Evolutionary conservation across 2,113 vertebrate genomes (phyloP).

Genomic region (Ciconia maguari): DNA sequence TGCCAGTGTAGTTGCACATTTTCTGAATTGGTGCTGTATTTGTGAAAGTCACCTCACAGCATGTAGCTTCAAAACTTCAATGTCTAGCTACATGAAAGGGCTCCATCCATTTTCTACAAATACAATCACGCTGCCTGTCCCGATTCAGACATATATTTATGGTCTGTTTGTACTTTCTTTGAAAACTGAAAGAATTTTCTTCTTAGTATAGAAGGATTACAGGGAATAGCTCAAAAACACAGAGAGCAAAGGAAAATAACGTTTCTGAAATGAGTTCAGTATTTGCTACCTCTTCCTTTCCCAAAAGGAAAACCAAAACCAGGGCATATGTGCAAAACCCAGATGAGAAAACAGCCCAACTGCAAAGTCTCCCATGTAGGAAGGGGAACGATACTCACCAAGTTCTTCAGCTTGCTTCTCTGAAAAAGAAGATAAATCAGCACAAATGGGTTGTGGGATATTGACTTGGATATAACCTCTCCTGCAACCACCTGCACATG

Average conservation of each 20-base stretch:
- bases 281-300: neutral
- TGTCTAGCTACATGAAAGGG: neutral
- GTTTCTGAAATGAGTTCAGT: neutral
- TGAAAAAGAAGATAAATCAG: neutral
- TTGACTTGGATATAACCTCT: neutral
- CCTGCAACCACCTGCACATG: fast-evolving
- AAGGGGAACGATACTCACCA: neutral
- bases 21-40: neutral
- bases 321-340: neutral
- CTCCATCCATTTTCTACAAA: neutral
- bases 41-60: neutral
- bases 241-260: neutral
- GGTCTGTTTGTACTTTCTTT: neutral
- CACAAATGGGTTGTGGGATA: neutral
- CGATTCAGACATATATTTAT: neutral
- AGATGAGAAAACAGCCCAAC: neutral
- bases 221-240: neutral
- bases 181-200: neutral
- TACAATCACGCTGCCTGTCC: fast-evolving
- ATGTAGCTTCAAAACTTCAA: neutral
- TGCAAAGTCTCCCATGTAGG: neutral
- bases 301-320: neutral
- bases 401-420: neutral
- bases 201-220: neutral
- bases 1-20: neutral